phyloP scores from a whole-genome alignment of 2,113 vertebrate genomes.

The Bagarius yarrelli region DNA sequence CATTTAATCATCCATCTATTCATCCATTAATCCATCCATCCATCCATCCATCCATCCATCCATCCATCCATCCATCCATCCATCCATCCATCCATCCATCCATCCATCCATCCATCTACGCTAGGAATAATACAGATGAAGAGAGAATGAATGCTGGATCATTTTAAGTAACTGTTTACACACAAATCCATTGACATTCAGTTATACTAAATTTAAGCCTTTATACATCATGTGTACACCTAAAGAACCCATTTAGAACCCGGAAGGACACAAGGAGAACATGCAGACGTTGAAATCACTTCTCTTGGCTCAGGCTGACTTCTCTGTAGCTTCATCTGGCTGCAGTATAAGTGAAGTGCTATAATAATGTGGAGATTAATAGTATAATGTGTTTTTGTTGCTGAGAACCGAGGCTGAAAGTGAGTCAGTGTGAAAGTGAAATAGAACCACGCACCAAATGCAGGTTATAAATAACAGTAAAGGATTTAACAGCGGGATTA shows the following conservation, averaged over 20 bases:
- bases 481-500: neutral
- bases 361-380: neutral
- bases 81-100: no score
- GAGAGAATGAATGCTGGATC: neutral
- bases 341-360: neutral
- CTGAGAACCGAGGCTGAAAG: neutral
- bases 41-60: no score
- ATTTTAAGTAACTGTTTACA: neutral
- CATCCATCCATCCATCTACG: no score
- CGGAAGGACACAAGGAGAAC: neutral
- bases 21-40: no score
- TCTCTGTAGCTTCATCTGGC: neutral
- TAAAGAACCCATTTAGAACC: neutral
- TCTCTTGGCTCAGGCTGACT: neutral
- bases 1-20: no score
- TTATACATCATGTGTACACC: neutral
- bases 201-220: neutral
- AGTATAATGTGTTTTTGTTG: neutral
- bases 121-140: no score
- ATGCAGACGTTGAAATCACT: neutral
- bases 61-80: no score
- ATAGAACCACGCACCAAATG: neutral
- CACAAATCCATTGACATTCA: neutral
- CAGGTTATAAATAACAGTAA: neutral
- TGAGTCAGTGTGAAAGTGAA: conserved; percentile 16